Evolutionary conservation across 2,888 invertebrate species (phyloP).

Genomic region (Callimorpha dominula): DNA sequence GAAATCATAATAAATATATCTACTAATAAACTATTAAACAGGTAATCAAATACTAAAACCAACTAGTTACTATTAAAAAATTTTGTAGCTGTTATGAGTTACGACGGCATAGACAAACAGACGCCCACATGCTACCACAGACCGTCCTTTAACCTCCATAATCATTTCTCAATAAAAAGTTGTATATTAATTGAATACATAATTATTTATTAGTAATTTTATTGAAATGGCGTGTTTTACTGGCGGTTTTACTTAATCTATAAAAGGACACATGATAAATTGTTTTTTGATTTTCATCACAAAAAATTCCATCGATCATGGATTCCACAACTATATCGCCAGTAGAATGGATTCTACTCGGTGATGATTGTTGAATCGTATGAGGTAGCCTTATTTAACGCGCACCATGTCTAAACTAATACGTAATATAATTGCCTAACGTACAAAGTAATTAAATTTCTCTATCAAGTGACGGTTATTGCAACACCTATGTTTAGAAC

Average conservation of each 20-base stretch:
- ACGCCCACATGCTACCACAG: slow-evolving; percentile 17
- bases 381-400: not conserved
- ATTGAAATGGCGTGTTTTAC: not conserved
- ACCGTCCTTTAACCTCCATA: slow-evolving; percentile 13
- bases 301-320: not conserved
- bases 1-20: slow-evolving; percentile 10
- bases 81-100: slow-evolving; percentile 20
- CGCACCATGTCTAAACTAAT: not conserved
- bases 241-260: not conserved
- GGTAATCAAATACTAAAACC: slow-evolving; percentile 1
- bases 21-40: slow-evolving; percentile 9
- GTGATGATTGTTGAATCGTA: no score
- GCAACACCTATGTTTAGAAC: not conserved
- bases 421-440: not conserved
- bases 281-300: not conserved
- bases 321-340: no score
- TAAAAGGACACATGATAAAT: not conserved
- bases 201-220: slow-evolving; percentile 11
- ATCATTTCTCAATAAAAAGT: slow-evolving; percentile 10
- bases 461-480: not conserved
- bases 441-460: not conserved
- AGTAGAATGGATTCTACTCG: no score
- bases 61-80: slow-evolving; percentile 16
- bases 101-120: slow-evolving; percentile 22
- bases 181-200: slow-evolving; percentile 7